A percentile compares a stretch with the other conserved stretches of the same genome.
phyloP scores from a whole-genome alignment of 2,113 vertebrate genomes.

The Malurus melanocephalus region DNA sequence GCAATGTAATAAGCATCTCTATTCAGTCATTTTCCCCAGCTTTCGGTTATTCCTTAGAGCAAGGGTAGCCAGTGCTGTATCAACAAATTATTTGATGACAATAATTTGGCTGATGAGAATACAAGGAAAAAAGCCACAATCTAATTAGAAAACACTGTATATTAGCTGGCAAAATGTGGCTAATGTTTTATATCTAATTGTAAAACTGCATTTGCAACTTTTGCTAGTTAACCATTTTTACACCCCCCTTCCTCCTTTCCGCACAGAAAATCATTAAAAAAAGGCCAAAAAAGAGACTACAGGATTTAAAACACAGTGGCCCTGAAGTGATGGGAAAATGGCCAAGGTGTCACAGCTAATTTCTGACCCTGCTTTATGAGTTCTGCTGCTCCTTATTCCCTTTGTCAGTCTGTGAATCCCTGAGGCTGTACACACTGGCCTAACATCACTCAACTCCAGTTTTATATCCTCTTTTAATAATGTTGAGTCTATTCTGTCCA shows the following conservation, averaged over 20 bases:
- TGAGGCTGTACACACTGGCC: conserved; percentile 80
- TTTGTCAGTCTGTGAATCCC: conserved; percentile 81
- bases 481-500: conserved; percentile 80
- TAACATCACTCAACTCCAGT: conserved; percentile 84
- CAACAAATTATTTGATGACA: conserved; percentile 50
- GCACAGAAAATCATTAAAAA: conserved; percentile 14
- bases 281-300: conserved; percentile 59
- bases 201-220: conserved; percentile 56
- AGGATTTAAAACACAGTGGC: conserved; percentile 71
- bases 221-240: background rate
- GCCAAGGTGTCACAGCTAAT: conserved; percentile 80
- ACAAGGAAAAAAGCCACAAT: conserved; percentile 28
- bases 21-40: background rate
- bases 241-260: background rate
- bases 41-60: conserved; percentile 20
- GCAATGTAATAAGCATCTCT: background rate
- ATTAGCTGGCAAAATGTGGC: conserved; percentile 46
- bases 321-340: conserved; percentile 75
- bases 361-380: conserved; percentile 77
- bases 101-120: conserved; percentile 51
- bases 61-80: conserved; percentile 44
- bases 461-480: conserved; percentile 84
- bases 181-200: conserved; percentile 46
- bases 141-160: conserved; percentile 30
- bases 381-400: conserved; percentile 77